Conservation (phyloP, 2,888 invertebrate species). For the Drosophila mimetica region DNA sequence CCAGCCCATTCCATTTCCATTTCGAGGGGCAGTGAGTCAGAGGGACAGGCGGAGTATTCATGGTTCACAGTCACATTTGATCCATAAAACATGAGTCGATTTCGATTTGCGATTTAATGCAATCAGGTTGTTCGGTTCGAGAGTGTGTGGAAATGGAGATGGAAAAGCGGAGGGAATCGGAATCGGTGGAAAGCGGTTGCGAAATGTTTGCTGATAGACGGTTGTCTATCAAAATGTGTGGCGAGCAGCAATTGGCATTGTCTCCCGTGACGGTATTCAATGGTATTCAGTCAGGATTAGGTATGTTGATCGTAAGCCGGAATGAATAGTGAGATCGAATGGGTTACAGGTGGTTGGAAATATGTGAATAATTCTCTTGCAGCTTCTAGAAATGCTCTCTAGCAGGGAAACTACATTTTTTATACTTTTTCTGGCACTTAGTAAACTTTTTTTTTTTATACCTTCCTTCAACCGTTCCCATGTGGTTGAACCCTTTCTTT, state of each 20-base stretch:
- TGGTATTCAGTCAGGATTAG: constrained; percentile 22
- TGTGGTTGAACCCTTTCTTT: background rate
- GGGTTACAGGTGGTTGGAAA: background rate
- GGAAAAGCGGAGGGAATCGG: background rate
- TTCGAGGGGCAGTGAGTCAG: constrained; percentile 10
- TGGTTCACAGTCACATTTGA: constrained; percentile 55
- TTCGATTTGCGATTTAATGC: constrained; percentile 44
- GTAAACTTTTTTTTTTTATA: background rate
- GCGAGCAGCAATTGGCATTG: constrained; percentile 26
- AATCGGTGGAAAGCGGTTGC: constrained; percentile 3
- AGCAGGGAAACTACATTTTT: no score
- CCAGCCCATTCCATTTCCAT: constrained; percentile 18
- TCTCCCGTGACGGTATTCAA: background rate
- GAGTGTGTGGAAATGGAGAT: constrained; percentile 3
- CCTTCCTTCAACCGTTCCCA: background rate
- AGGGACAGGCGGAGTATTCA: constrained; percentile 50
- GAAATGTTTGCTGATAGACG: constrained; percentile 37
- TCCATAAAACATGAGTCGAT: constrained; percentile 73
- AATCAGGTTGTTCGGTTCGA: constrained; percentile 30
- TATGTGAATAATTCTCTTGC: background rate
- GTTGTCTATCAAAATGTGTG: constrained; percentile 45
- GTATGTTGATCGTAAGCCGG: background rate
- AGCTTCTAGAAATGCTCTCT: no score
- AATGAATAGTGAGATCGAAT: constrained; percentile 12
- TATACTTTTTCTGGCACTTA: background rate